Evolutionary conservation across 2,113 vertebrate species (phyloP), one percentile per base, ranked within the genome.

Genomic region (Ptychochromis oligacanthus): DNA sequence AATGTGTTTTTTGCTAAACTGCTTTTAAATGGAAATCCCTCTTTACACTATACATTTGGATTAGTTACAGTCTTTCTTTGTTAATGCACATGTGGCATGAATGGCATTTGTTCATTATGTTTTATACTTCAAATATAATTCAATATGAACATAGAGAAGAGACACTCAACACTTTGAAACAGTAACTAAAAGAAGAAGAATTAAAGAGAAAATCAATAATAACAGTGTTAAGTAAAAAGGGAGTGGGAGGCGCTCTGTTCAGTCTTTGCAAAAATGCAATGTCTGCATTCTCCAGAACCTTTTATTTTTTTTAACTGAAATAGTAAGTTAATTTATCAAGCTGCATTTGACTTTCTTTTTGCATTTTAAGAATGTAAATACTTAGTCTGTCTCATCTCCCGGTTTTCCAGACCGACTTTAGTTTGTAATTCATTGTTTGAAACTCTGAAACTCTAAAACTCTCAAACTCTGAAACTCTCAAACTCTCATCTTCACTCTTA

Each of bases 1-100:
- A 57, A 76, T 18, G 5, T 76, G n/a, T 22, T 55, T 24, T 36
- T 12, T 9, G 17, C 11, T 61, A 52, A 54, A 43, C 22, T 43
- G 17, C 67, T 74, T 90, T 75, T 40, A 84, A 60, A 80, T 67
- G 2, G 38, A 75, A 17, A n/a, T n/a, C 9, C 31, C 1, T 40
- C 14, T 7, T 81, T 7, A 36, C 4, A 57, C n/a, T 77, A 7
- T 2, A 54, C 46, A 72, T 13, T 75, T 72, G 77, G 57, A 49
- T 70, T 49, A 24, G 24, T 70, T 70, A 31, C 43, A 24, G 7
- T 65, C 57, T 24, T 22, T 4, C 4, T 77, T 17, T 49, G 26
- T 36, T 40, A 31, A 34, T 59, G 13, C 58, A 70, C 20, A 22
- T 22, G 7, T 80, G 55, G 46, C 49, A 17, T 57, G 49, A 75